Conservation (phyloP, 1,140 invertebrate genomes). For the Meloidogyne exigua region DNA sequence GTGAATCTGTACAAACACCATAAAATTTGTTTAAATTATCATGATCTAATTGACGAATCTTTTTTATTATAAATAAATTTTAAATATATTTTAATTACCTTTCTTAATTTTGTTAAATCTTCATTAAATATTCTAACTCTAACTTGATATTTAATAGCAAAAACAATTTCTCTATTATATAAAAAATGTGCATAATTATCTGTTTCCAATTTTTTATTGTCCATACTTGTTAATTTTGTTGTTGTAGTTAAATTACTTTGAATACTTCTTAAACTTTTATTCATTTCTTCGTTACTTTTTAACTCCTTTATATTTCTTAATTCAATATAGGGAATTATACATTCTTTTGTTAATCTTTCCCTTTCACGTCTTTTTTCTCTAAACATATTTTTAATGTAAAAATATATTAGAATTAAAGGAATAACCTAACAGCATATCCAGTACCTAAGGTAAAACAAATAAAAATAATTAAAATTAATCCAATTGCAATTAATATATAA, state of each 20-base stretch:
- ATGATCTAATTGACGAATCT: slow-evolving; percentile 53
- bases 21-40: slow-evolving; percentile 71
- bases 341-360: slow-evolving; percentile 35
- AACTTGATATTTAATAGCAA: slow-evolving; percentile 38
- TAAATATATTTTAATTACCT: background rate
- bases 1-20: slow-evolving; percentile 66
- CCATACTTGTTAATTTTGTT: slow-evolving; percentile 20
- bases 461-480: slow-evolving; percentile 26
- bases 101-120: slow-evolving; percentile 31
- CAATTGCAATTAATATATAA: slow-evolving; percentile 37
- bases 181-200: slow-evolving; percentile 51
- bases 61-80: background rate
- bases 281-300: slow-evolving; percentile 10
- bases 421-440: slow-evolving; percentile 24
- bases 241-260: slow-evolving; percentile 34
- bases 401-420: background rate
- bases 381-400: background rate
- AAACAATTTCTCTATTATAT: slow-evolving; percentile 47
- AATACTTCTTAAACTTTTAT: slow-evolving; percentile 48
- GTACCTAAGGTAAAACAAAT: slow-evolving; percentile 12
- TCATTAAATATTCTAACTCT: slow-evolving; percentile 35
- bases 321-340: slow-evolving; percentile 35
- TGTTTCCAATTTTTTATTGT: slow-evolving; percentile 37
- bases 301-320: slow-evolving; percentile 21
- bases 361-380: slow-evolving; percentile 40